Percentiles rank a stretch among this genome's conserved stretches.
Evolutionary conservation across 2,797 vertebrate genomes (phyloP).

Genomic region (Somateria mollissima): DNA sequence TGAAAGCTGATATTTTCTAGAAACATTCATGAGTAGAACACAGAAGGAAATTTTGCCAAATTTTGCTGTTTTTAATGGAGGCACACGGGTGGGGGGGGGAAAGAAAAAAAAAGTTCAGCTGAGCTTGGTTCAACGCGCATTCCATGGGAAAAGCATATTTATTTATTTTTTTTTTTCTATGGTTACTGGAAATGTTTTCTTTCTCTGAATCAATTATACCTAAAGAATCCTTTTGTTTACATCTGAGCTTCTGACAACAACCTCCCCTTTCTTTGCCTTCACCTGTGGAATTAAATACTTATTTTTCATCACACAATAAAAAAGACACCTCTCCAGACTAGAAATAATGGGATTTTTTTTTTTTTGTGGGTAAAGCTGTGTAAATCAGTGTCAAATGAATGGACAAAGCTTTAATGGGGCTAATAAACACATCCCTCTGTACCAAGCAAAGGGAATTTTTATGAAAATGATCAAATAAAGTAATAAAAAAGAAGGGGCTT

Average conservation of each 20-base stretch:
- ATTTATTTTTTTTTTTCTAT: slow-evolving; percentile 59
- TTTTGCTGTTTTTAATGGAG: slow-evolving; percentile 63
- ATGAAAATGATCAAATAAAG: slow-evolving; percentile 74
- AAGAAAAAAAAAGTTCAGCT: slow-evolving; percentile 43
- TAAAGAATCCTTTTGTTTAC: slow-evolving; percentile 54
- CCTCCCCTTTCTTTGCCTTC: slow-evolving; percentile 9
- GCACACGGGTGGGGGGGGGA: neutral
- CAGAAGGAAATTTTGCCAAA: slow-evolving; percentile 72
- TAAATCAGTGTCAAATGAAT: slow-evolving; percentile 72
- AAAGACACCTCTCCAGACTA: slow-evolving; percentile 19
- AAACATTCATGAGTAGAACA: slow-evolving; percentile 71
- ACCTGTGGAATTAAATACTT: slow-evolving; percentile 66
- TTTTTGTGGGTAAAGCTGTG: slow-evolving; percentile 59
- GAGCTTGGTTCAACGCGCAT: slow-evolving; percentile 19
- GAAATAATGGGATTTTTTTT: slow-evolving; percentile 64
- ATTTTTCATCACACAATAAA: slow-evolving; percentile 27
- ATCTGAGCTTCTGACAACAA: slow-evolving; percentile 32
- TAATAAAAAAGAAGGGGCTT: slow-evolving; percentile 69
- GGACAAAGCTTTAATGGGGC: slow-evolving; percentile 67
- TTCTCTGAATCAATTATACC: slow-evolving; percentile 51
- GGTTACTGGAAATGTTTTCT: slow-evolving; percentile 52
- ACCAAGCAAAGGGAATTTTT: slow-evolving; percentile 62
- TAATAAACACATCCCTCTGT: slow-evolving; percentile 62
- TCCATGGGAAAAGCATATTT: slow-evolving; percentile 27
- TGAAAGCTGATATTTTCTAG: slow-evolving; percentile 74